Evolutionary conservation across 2,113 vertebrate genomes (phyloP).

Genomic region (Dasyornis broadbenti): DNA sequence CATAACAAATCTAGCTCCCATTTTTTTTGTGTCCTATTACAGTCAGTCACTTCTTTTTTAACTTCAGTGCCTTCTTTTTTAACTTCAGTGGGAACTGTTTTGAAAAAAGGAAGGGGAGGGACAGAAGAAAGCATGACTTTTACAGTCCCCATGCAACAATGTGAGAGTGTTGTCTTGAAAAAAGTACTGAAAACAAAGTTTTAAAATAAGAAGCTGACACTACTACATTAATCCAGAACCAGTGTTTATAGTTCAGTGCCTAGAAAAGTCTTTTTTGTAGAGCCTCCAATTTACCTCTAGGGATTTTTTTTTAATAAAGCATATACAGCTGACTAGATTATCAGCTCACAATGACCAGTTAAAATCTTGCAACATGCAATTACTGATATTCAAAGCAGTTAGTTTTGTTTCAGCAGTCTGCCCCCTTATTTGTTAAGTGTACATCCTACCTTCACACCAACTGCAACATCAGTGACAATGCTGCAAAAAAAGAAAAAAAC

Average conservation of each 20-base stretch:
- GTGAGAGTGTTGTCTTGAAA: background rate
- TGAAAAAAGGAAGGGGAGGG: background rate
- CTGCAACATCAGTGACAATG: conserved; percentile 92
- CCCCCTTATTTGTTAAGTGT: conserved; percentile 15
- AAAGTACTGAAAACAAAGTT: background rate
- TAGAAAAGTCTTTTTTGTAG: background rate
- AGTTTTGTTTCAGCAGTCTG: background rate
- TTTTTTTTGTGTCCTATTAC: background rate
- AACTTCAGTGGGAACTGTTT: background rate
- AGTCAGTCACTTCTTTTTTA: background rate
- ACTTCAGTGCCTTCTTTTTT: background rate
- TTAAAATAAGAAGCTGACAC: background rate
- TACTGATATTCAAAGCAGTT: background rate
- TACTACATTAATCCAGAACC: background rate
- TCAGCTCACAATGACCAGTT: background rate
- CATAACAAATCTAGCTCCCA: background rate
- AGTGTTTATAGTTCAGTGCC: background rate
- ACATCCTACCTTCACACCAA: conserved; percentile 93
- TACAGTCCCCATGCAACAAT: background rate
- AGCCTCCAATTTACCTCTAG: background rate
- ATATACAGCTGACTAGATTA: background rate
- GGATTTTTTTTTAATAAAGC: background rate
- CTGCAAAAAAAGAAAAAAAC: conserved; percentile 70
- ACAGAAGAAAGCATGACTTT: background rate
- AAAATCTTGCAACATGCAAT: background rate